phyloP scores from a whole-genome alignment of 2,113 vertebrate genomes.

The Bothrops jararaca region DNA sequence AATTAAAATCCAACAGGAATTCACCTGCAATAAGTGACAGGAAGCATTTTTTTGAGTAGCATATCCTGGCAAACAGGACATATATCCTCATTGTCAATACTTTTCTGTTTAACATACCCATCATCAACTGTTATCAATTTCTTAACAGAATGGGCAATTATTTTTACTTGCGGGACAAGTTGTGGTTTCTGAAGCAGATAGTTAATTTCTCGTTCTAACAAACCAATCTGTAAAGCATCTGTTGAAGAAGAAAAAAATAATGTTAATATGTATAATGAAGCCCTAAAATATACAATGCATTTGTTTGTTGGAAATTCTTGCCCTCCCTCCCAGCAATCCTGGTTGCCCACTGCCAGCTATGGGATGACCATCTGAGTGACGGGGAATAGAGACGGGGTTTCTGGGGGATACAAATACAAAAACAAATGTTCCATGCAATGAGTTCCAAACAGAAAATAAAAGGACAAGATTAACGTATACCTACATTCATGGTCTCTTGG shows the following conservation, averaged over 20 bases:
- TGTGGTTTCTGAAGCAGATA: slow-evolving; percentile 63
- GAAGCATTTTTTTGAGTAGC: slow-evolving; percentile 68
- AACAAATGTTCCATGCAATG: not conserved
- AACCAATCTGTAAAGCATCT: slow-evolving; percentile 71
- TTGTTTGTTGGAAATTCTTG: not conserved
- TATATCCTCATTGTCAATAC: slow-evolving; percentile 63
- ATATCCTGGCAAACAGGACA: slow-evolving; percentile 77
- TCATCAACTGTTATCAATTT: slow-evolving; percentile 18
- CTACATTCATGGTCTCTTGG: slow-evolving; percentile 78
- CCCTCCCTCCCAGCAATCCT: not conserved
- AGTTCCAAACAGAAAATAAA: not conserved
- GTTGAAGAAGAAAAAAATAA: slow-evolving; percentile 9
- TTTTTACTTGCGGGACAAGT: slow-evolving; percentile 9
- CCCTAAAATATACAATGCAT: not conserved
- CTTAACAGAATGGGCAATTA: not conserved
- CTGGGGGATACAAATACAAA: not conserved
- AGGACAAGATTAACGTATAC: slow-evolving; percentile 27
- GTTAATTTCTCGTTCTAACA: slow-evolving; percentile 71
- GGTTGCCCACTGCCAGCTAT: not conserved
- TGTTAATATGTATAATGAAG: not conserved
- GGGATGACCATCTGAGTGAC: not conserved
- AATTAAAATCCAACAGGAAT: not conserved
- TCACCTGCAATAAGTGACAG: slow-evolving; percentile 74
- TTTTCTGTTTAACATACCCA: slow-evolving; percentile 56
- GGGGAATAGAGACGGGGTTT: not conserved